Evolutionary conservation across 2,888 invertebrate species (phyloP), one percentile per base, ranked within the genome.

Genomic region (Andrena camellia): DNA sequence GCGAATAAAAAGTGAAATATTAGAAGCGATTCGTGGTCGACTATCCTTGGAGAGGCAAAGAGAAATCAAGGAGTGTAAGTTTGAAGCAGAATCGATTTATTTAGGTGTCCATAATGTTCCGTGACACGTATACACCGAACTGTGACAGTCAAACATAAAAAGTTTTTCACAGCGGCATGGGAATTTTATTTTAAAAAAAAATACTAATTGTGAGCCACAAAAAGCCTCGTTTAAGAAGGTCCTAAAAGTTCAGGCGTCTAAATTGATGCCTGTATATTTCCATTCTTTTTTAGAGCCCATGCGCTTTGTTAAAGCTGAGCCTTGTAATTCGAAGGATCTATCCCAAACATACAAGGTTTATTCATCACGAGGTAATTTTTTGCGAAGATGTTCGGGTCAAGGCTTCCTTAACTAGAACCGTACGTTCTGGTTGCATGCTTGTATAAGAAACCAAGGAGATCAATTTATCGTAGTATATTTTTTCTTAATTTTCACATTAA

Each of bases 1-100:
- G 23, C 59, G 59, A 59, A 59, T 23, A 29, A 59, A 59, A 17
- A 23, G 59, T 59, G 17, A 59, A 59, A 59, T 59, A 59, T 59
- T 31, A 59, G 59, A 59, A 59, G n/a, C 29, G 26, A 17, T 29
- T 59, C 29, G 59, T 59, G 59, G 59, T 31, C 29, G 59, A 17
- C 17, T 29, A 59, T 59, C 29, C 29, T 59, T 13, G 29, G 29
- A 59, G 13, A 29, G 29, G 17, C 17, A 17, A 59, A 17, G 29
- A 59, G 59, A 59, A 59, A 59, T 17, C 59, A 57, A 57, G 59
- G 59, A 29, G 59, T 59, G 17, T 17, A 13, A 23, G 57, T 59
- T 7, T 29, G 17, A 29, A 26, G 4, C 10, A 10, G 17, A 23
- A 60, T 31, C 13, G 4, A 17, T 42, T 42, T 17, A 42, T 42